Evolutionary conservation across 1,140 invertebrate genomes (phyloP), one percentile per base, ranked within the genome.

Genomic region (Lordiphosa mommai): DNA sequence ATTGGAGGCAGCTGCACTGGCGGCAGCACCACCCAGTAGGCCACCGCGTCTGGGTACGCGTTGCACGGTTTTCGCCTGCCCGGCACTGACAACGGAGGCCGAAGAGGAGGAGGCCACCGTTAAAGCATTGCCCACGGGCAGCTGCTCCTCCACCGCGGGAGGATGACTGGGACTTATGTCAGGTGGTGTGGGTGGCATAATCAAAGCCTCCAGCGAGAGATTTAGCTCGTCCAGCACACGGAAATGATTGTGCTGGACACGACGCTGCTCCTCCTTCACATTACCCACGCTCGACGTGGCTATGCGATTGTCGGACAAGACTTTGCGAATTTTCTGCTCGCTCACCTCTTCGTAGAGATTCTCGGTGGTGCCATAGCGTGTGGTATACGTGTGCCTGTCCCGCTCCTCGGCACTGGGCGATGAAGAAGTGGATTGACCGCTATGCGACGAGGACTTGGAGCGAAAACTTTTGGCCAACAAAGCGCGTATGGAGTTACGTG

Each of bases 341-440:
- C 91, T 94, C 50, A 96, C 95, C 91, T 96, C 95, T 89, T 96
- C 95, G 88, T 96, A 96, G 72, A 96, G 95, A 76, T 96, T 96
- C 90, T 96, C 95, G 85, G 95, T 94, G 17, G 94, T 95, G 13
- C 94, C 94, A 73, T 95, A 95, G 56, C 93, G 91, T 4, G 94
- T 95, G 14, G 94, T 92, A 71, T 94, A 95, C 33, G 93, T 94
- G 72, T 94, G 94, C 52, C 90, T 37, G 13, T 82, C 76, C 64
- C 90, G 77, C 40, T 88, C 87, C 51, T 87, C 87, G 37, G 87
- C 61, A 16, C 71, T 71, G 1, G 77, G 68, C 36, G 85, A 79
- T 7, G 71, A 84, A 20, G 69, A 86, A 0, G 74, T 74, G 8
- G 73, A 77, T 29, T 88, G 73, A 0, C 67, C 73, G 14, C 46